Conservation (phyloP, 1,140 invertebrate genomes). For the Aphaenogaster rudis region DNA sequence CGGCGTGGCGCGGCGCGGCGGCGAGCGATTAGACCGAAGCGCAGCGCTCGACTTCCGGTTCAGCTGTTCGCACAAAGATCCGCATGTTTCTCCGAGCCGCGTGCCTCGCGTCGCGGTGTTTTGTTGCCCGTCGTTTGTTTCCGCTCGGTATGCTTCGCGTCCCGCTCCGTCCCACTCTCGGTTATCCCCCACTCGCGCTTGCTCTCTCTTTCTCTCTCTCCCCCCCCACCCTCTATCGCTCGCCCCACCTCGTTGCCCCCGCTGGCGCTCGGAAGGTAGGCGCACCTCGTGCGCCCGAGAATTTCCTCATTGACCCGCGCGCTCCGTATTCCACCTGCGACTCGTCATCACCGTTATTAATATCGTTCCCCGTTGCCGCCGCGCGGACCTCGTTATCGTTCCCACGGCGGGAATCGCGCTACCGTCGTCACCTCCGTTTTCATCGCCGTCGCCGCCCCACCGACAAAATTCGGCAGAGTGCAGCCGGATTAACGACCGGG, state of each 20-base stretch:
- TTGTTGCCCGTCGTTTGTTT: slow-evolving; percentile 29
- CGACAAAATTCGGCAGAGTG: neutral
- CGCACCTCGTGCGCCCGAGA: slow-evolving; percentile 58
- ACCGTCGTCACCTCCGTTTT: slow-evolving; percentile 46
- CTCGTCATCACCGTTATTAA: slow-evolving; percentile 55
- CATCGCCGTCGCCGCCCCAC: slow-evolving; percentile 33
- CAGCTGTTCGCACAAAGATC: slow-evolving; percentile 74
- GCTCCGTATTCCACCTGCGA: slow-evolving; percentile 67
- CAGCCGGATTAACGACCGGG: neutral
- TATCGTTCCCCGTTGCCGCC: slow-evolving; percentile 65
- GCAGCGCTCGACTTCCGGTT: slow-evolving; percentile 76
- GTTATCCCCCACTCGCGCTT: neutral
- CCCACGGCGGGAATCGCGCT: slow-evolving; percentile 48
- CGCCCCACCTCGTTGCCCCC: neutral
- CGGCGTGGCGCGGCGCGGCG: slow-evolving; percentile 1
- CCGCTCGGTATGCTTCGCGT: slow-evolving; percentile 42
- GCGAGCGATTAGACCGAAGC: slow-evolving; percentile 69
- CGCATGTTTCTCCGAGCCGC: slow-evolving; percentile 74
- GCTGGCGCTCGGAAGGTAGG: slow-evolving; percentile 56
- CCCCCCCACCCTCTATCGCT: slow-evolving; percentile 16
- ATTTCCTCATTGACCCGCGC: slow-evolving; percentile 68
- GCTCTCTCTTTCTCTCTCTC: slow-evolving; percentile 42
- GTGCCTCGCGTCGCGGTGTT: slow-evolving; percentile 46
- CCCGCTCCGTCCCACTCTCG: slow-evolving; percentile 56
- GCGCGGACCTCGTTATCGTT: slow-evolving; percentile 60